These are phyloP conservation scores for Bombus difficillimus DNA, from an alignment of 1,140 invertebrate species.

Conservation along the genomic window DNA sequence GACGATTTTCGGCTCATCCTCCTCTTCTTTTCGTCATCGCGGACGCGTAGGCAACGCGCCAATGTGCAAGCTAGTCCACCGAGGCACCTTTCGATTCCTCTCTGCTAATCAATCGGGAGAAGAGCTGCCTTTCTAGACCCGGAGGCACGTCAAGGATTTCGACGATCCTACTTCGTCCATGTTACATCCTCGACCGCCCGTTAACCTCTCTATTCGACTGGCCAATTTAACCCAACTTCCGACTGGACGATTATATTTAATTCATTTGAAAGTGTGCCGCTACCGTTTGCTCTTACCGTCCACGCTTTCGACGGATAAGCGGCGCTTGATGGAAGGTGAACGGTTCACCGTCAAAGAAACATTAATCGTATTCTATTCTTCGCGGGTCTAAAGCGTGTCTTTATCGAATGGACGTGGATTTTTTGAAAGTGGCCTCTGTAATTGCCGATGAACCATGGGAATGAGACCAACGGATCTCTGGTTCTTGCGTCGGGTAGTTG, in stretches of 20 bases:
- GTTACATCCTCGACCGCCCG: conserved; percentile 39
- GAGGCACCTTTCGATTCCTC: conserved; percentile 45
- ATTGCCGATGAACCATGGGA: not conserved
- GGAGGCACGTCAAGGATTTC: conserved; percentile 67
- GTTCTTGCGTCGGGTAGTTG: not conserved
- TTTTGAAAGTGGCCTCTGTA: not conserved
- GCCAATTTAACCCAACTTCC: conserved; percentile 47
- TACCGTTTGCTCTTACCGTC: conserved; percentile 7
- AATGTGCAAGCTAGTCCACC: not conserved
- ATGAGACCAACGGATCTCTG: not conserved
- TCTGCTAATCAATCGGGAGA: conserved; percentile 55
- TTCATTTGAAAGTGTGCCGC: conserved; percentile 56
- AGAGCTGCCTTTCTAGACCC: conserved; percentile 62
- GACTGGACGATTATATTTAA: conserved; percentile 27
- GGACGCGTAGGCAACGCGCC: not conserved
- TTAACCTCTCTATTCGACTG: conserved; percentile 49
- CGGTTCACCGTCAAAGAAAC: not conserved
- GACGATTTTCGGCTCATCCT: conserved; percentile 7
- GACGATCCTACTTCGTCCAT: conserved; percentile 42
- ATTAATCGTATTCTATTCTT: conserved; percentile 14
- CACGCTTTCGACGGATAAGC: not conserved
- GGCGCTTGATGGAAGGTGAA: not conserved
- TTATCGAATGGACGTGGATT: conserved; percentile 1
- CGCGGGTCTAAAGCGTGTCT: not conserved
- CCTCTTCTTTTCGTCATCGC: not conserved